Percentiles rank a stretch among this genome's conserved stretches.
Conservation (phyloP, 2,888 invertebrate genomes). For the Cephus pulcher region DNA sequence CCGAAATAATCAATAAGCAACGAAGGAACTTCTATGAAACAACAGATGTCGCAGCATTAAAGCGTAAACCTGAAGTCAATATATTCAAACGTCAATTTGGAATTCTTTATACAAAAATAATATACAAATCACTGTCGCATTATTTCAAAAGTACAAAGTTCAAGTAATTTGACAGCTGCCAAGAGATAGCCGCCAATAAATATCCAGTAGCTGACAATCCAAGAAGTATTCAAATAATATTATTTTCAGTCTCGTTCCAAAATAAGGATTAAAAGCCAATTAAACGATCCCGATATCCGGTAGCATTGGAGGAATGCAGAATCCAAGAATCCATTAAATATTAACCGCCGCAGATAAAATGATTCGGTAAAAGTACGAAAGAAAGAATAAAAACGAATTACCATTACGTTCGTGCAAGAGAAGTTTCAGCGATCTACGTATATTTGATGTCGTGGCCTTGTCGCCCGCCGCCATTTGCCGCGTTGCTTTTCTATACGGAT, state of each 20-base stretch:
- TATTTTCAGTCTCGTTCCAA: neutral
- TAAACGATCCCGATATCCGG: neutral
- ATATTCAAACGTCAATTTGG: neutral
- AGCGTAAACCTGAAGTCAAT: neutral
- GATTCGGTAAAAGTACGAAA: neutral
- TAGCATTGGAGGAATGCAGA: neutral
- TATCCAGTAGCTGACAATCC: neutral
- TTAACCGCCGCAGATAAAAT: neutral
- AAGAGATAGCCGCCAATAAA: neutral
- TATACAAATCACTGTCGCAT: neutral
- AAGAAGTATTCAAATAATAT: neutral
- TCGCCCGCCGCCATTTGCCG: neutral
- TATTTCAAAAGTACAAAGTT: neutral
- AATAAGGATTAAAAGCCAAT: neutral
- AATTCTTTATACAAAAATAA: neutral
- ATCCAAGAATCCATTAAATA: neutral
- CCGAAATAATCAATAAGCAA: neutral
- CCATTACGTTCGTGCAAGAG: neutral
- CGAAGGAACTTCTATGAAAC: neutral
- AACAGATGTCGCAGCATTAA: neutral
- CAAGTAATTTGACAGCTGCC: neutral
- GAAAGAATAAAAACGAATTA: neutral
- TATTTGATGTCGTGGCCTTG: neutral
- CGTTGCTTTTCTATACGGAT: conserved; percentile 14
- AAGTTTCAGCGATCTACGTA: neutral